These are phyloP conservation scores for Vireo griseus DNA, from an alignment of 2,797 vertebrate genomes.

Conservation along the genomic window DNA sequence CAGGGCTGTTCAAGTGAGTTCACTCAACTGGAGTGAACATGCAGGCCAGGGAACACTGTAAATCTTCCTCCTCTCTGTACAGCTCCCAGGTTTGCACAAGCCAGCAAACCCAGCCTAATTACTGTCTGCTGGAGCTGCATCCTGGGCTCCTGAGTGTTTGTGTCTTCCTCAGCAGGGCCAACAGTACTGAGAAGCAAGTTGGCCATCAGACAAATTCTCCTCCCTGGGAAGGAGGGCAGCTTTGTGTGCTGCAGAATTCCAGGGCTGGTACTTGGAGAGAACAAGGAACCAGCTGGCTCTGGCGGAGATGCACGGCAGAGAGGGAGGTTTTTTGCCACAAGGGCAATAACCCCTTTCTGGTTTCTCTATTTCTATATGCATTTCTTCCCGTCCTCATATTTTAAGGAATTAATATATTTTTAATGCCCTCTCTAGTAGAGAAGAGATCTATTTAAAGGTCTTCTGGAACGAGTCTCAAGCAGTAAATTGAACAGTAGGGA, in stretches of 20 bases:
- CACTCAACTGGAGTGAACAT: accelerated
- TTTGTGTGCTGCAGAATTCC: not conserved
- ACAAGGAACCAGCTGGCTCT: not conserved
- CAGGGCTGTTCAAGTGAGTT: not conserved
- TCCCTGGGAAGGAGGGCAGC: not conserved
- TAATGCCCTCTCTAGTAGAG: not conserved
- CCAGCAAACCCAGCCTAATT: not conserved
- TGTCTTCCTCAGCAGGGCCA: not conserved
- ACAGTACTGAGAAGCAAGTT: not conserved
- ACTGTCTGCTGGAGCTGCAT: not conserved
- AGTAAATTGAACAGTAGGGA: not conserved
- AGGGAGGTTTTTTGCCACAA: not conserved
- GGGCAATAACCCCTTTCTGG: not conserved
- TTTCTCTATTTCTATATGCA: accelerated
- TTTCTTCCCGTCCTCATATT: accelerated
- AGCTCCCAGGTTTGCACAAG: not conserved
- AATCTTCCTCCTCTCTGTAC: not conserved
- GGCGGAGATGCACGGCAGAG: not conserved
- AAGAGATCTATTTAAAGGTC: not conserved
- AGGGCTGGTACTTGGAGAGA: not conserved
- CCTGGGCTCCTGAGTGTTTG: not conserved
- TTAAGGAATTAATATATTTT: not conserved
- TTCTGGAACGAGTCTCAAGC: not conserved
- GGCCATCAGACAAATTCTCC: not conserved
- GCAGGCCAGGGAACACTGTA: not conserved